Conservation (phyloP, 2,113 vertebrate genomes). For the Ageneiosus marmoratus region DNA sequence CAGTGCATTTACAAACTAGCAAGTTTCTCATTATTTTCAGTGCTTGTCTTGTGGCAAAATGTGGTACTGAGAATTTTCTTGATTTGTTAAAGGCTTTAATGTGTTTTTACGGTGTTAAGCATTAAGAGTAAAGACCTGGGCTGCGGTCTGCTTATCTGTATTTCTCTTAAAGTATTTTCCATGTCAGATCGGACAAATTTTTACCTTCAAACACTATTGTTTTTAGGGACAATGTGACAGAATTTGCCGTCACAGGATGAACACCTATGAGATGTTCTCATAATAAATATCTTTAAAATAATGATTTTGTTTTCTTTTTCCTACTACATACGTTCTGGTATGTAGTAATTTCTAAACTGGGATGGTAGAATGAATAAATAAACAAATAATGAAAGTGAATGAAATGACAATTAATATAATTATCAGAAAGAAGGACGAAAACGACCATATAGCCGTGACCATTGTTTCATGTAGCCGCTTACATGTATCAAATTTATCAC, state of each 20-base stretch:
- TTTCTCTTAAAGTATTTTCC: conserved; percentile 40
- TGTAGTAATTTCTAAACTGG: not conserved
- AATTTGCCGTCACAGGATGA: conserved; percentile 40
- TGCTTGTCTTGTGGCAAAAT: conserved; percentile 1
- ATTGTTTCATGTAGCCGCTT: not conserved
- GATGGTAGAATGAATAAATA: not conserved
- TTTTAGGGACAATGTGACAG: conserved; percentile 41
- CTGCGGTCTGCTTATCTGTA: not conserved
- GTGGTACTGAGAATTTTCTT: conserved; percentile 12
- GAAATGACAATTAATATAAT: not conserved
- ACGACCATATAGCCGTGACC: not conserved
- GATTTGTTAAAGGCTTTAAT: not conserved
- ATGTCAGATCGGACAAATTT: conserved; percentile 32
- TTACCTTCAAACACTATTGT: conserved; percentile 52
- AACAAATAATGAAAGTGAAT: not conserved
- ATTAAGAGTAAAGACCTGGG: conserved; percentile 11
- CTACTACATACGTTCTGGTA: not conserved
- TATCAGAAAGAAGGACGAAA: not conserved
- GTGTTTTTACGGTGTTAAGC: conserved; percentile 16
- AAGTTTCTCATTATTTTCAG: conserved; percentile 10
- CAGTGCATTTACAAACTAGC: not conserved
- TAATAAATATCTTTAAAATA: conserved; percentile 35
- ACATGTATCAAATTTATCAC: not conserved
- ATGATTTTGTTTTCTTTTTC: not conserved
- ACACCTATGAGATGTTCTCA: conserved; percentile 36